phyloP scores from a whole-genome alignment of 2,113 vertebrate genomes.

The Pithys albifrons region DNA sequence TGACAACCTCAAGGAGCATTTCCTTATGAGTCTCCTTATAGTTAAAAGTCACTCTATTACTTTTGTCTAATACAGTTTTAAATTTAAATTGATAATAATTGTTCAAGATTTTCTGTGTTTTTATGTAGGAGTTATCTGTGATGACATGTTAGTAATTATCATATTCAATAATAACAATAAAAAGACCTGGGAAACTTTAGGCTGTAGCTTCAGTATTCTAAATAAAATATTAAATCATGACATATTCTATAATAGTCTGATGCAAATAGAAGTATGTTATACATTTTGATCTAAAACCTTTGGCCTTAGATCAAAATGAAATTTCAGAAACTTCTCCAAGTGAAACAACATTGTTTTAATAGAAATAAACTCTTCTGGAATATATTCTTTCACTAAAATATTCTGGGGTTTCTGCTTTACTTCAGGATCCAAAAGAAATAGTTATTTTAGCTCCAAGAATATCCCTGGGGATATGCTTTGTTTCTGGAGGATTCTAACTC shows the following conservation, averaged over 20 bases:
- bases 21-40: not conserved
- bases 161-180: not conserved
- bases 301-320: not conserved
- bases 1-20: not conserved
- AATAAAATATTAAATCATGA: not conserved
- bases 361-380: not conserved
- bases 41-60: not conserved
- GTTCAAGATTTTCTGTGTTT: not conserved
- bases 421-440: not conserved
- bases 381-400: not conserved
- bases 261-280: not conserved
- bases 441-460: not conserved
- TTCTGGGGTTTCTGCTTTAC: not conserved
- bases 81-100: not conserved
- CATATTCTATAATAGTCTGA: not conserved
- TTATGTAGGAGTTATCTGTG: not conserved
- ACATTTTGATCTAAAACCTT: not conserved
- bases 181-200: not conserved
- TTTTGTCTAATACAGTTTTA: not conserved
- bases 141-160: not conserved
- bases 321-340: not conserved
- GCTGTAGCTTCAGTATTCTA: not conserved
- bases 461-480: not conserved
- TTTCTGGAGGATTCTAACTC: not conserved
- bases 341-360: not conserved